These are phyloP conservation scores for Tetramorium parvispinum DNA, from an alignment of 1,140 invertebrate species.

Conservation along the genomic window DNA sequence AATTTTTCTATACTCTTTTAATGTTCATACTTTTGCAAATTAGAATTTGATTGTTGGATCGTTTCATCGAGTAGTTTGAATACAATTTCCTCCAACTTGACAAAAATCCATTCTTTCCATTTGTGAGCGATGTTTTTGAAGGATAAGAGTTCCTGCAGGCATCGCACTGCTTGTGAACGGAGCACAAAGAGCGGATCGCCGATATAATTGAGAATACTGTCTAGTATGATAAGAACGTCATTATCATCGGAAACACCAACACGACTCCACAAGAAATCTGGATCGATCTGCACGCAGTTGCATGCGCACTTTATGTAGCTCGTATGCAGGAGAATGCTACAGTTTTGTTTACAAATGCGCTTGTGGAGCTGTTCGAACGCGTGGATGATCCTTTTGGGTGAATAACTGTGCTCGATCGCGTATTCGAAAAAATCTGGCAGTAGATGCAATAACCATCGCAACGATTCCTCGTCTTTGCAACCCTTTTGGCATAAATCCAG, in stretches of 20 bases:
- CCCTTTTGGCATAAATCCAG: slow-evolving; percentile 64
- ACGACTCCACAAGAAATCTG: background rate
- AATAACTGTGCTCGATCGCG: slow-evolving; percentile 32
- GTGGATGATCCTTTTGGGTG: slow-evolving; percentile 15
- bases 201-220: slow-evolving; percentile 76
- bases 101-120: slow-evolving; percentile 77
- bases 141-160: slow-evolving; percentile 77
- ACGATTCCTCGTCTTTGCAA: slow-evolving; percentile 63
- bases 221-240: slow-evolving; percentile 63
- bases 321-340: slow-evolving; percentile 76
- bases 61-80: slow-evolving; percentile 48
- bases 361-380: slow-evolving; percentile 59
- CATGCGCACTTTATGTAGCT: slow-evolving; percentile 79
- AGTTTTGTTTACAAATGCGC: slow-evolving; percentile 62
- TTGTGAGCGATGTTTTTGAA: slow-evolving; percentile 66
- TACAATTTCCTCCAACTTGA: slow-evolving; percentile 71
- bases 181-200: slow-evolving; percentile 80
- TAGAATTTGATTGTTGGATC: background rate
- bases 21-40: slow-evolving; percentile 24
- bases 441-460: slow-evolving; percentile 65
- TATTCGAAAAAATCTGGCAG: slow-evolving; percentile 73
- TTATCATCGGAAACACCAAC: background rate
- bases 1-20: background rate
- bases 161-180: slow-evolving; percentile 80
- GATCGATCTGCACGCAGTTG: slow-evolving; percentile 73